These are phyloP conservation scores for Buphagus erythrorhynchus DNA, from an alignment of 2,797 vertebrate species.

Conservation along the genomic window DNA sequence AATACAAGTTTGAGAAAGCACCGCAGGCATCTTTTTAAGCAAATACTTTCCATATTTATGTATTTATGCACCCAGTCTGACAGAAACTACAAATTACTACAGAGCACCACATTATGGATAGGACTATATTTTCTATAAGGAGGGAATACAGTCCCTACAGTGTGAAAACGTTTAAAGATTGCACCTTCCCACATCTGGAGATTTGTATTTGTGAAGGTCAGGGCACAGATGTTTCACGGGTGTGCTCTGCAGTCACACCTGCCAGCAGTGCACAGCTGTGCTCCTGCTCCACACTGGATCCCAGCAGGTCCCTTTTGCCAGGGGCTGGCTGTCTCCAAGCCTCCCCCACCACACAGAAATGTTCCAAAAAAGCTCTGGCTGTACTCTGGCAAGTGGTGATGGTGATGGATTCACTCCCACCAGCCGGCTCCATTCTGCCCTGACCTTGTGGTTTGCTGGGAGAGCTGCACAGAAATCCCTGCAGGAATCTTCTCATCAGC, in stretches of 20 bases:
- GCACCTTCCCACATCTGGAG: neutral
- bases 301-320: neutral
- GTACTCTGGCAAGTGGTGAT: neutral
- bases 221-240: neutral
- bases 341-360: neutral
- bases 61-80: neutral
- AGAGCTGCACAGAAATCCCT: neutral
- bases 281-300: neutral
- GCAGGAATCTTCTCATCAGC: neutral
- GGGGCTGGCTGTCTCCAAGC: neutral
- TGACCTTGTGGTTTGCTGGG: neutral
- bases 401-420: neutral
- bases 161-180: neutral
- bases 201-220: neutral
- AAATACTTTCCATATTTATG: neutral
- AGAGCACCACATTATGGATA: neutral
- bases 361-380: neutral
- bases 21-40: neutral
- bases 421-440: neutral
- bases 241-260: neutral
- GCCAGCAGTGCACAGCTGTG: neutral
- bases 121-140: neutral
- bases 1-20: conserved; percentile 15
- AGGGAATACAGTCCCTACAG: neutral
- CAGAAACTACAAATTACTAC: neutral